Conservation (phyloP, 2,888 invertebrate genomes). For the Tenthredo distinguenda region DNA sequence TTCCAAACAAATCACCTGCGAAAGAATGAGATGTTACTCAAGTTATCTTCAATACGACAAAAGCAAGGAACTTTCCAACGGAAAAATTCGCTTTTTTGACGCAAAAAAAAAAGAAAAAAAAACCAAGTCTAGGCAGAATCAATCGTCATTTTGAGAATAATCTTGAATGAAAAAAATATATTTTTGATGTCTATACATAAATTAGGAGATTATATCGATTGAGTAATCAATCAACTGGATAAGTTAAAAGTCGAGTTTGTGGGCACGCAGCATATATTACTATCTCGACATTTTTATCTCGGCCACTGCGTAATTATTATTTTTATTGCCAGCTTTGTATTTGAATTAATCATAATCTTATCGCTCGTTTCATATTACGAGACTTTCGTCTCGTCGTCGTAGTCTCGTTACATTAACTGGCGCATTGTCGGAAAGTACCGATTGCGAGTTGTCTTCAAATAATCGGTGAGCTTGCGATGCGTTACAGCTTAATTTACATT, state of each 20-base stretch:
- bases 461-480: not conserved
- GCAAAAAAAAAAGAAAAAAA: too few species aligned
- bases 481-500: not conserved
- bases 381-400: not conserved
- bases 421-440: not conserved
- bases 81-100: too few species aligned
- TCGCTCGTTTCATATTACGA: not conserved
- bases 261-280: too few species aligned
- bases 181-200: too few species aligned
- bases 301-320: too few species aligned
- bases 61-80: not conserved
- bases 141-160: not conserved
- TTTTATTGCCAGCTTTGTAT: too few species aligned
- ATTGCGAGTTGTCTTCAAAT: not conserved
- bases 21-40: not conserved
- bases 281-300: too few species aligned
- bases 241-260: too few species aligned
- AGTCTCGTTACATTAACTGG: not conserved
- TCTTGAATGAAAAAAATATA: not conserved
- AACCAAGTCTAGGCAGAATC: too few species aligned
- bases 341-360: too few species aligned
- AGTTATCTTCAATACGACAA: not conserved
- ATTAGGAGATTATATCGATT: too few species aligned
- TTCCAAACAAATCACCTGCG: conserved; percentile 61
- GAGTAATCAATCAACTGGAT: too few species aligned